Percentiles rank a stretch among this genome's conserved stretches.
These are phyloP conservation scores for Azorinus chamasolen DNA, from an alignment of 2,888 invertebrate genomes.

Conservation along the genomic window DNA sequence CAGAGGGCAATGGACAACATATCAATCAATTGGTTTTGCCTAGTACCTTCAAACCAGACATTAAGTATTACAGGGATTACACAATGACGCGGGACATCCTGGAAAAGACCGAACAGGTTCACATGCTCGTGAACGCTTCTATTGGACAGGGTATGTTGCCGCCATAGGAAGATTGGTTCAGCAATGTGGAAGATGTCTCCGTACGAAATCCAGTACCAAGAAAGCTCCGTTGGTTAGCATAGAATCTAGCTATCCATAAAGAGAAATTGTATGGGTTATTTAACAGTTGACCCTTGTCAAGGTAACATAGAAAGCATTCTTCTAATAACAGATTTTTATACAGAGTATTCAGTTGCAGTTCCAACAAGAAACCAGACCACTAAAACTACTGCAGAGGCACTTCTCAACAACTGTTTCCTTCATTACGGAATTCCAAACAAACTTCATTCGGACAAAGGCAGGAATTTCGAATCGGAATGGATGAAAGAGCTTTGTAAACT, in stretches of 20 bases:
- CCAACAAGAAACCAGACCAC: too few species aligned
- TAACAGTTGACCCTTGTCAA: too few species aligned
- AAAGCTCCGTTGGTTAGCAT: too few species aligned
- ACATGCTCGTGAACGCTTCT: constrained; percentile 16
- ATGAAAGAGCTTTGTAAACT: too few species aligned
- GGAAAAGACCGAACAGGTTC: constrained; percentile 30
- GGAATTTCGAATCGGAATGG: too few species aligned
- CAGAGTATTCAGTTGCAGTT: background rate
- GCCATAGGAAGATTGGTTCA: constrained; percentile 16
- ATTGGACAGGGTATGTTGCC: constrained; percentile 21
- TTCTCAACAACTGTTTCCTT: too few species aligned
- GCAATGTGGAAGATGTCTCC: constrained; percentile 26
- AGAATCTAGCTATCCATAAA: too few species aligned
- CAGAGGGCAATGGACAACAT: background rate
- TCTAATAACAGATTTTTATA: constrained; percentile 27
- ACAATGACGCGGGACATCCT: constrained; percentile 34
- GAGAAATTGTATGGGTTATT: too few species aligned
- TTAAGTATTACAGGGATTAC: constrained; percentile 17
- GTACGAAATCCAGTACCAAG: constrained; percentile 28
- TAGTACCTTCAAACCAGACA: constrained; percentile 5
- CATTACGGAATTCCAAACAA: too few species aligned
- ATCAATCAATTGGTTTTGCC: constrained; percentile 22
- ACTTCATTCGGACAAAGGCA: too few species aligned
- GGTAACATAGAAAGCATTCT: constrained; percentile 16
- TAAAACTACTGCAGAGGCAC: too few species aligned